Percentiles rank a stretch among this genome's conserved stretches.
phyloP scores from a whole-genome alignment of 2,113 vertebrate species.

The Cyanistes caeruleus region DNA sequence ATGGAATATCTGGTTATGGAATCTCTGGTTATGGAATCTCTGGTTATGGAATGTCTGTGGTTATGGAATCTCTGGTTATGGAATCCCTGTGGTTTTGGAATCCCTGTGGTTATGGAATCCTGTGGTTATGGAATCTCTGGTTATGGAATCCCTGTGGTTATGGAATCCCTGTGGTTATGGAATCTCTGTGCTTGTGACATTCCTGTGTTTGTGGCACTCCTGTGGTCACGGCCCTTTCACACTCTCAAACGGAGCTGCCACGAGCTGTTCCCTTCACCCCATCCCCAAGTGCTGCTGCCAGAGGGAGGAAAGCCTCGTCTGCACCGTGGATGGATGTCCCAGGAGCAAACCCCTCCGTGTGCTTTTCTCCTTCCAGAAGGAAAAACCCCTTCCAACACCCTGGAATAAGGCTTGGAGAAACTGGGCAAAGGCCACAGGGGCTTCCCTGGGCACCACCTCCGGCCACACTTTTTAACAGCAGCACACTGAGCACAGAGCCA shows the following conservation, averaged over 20 bases:
- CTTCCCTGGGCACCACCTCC: neutral
- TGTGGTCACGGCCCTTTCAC: neutral
- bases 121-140: too few species aligned
- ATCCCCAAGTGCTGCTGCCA: rapidly evolving
- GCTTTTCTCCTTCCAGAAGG: neutral
- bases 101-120: too few species aligned
- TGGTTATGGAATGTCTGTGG: too few species aligned
- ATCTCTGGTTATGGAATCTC: too few species aligned
- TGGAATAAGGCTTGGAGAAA: neutral
- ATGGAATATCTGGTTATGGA: neutral
- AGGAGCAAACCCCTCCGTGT: too few species aligned
- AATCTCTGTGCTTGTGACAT: too few species aligned
- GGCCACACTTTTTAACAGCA: neutral
- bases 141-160: too few species aligned
- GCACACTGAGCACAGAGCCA: neutral
- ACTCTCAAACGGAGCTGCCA: rapidly evolving
- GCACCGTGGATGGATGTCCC: rapidly evolving
- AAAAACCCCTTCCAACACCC: rapidly evolving
- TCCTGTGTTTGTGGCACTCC: neutral
- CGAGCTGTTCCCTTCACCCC: rapidly evolving
- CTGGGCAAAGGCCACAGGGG: rapidly evolving
- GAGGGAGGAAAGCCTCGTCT: neutral
- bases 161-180: too few species aligned
- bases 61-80: too few species aligned
- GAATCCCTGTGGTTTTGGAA: too few species aligned